Evolutionary conservation across 2,888 invertebrate species (phyloP), one percentile per base, ranked within the genome.

Genomic region (Ptychoptera contaminata): DNA sequence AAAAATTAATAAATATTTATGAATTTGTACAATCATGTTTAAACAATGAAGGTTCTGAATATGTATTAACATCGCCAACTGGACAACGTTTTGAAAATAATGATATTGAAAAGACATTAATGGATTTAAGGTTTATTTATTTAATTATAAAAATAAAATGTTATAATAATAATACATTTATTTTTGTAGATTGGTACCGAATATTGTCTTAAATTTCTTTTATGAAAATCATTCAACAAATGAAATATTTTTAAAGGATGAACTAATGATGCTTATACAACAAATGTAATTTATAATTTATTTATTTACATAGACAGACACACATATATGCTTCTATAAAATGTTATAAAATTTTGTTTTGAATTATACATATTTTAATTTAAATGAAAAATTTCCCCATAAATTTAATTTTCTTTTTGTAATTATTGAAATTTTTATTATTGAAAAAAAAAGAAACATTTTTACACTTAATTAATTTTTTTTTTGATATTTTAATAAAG

Each of bases 1-100:
- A 92, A 59, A 82, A 79, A 50, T 73, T 83, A 51, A 61, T 65
- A 1, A 77, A 79, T 49, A 71, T 92, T n/a, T 68, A 77, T 50
- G 79, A 82, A 47, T 92, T 88, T 62, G 79, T 92, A 0, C 72
- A 74, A 57, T 86, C 88, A 50, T 79, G 82, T 59, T 62, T 93
- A 31, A 73, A 76, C 50, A 74, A 76, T 48, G 71, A 74, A 54
- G 72, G 75, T 11, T 65, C 78, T 44, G 79, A 83, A 0, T 91
- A 88, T 63, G 56, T 70, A 6, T 67, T 91, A n/a, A 71, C 71
- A 45, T 70, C 75, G 0, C 76, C 81, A 0, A 76, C 77, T 2
- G 82, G 84, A 0, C 73, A 76, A 47, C 79, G 75, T 52, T 62
- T 83, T 14, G 55, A 59, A 34, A 76, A 83, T 5, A 72, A 72